Base-by-base conservation (phyloP, 2,113 vertebrate genomes). In the Pelvicachromis taeniatus region DNA sequence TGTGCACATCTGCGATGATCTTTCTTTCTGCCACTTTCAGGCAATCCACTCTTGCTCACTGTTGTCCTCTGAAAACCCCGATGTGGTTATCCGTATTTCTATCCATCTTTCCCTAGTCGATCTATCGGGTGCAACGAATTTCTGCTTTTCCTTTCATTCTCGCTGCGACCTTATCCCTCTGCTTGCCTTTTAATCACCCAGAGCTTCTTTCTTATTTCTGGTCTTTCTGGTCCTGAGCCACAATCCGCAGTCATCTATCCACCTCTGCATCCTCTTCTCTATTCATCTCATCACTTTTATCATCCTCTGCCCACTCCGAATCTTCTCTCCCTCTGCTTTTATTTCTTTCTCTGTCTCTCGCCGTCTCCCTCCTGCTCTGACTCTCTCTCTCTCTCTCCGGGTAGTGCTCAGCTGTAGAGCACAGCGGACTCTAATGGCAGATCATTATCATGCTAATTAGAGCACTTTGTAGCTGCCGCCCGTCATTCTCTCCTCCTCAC, bases 401-500 rank as follows among this genome's bases (percentile, higher is more conserved):
- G 93, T 94, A 94, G 90, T 87, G 91, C 94, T 94, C 95, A 96
- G 95, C 94, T 95, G 94, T 95, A 93, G 93, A 95, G 94, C 94
- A 89, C 91, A 94, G 93, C 92, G 85, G 92, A 94, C 93, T 93
- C 94, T 95, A 96, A 96, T 95, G 95, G 93, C 95, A 95, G 95
- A 95, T 95, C 95, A 94, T 96, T 96, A 96, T 96, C 95, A 95
- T 96, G 95, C 95, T 96, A 96, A 96, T 96, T 96, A 95, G 94
- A 95, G 94, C 95, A 96, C 95, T 96, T 96, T 96, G 95, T 96
- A 95, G 94, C 95, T 95, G 94, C 94, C 93, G 94, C 94, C 94
- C 93, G 91, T 93, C 94, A 95, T 94, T 94, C 93, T 93, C 91
- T 89, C 88, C 89, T 87, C 87, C 81, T 84, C 87, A 65, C 90